phyloP scores from a whole-genome alignment of 2,797 vertebrate genomes.

The Lacerta bilineata region DNA sequence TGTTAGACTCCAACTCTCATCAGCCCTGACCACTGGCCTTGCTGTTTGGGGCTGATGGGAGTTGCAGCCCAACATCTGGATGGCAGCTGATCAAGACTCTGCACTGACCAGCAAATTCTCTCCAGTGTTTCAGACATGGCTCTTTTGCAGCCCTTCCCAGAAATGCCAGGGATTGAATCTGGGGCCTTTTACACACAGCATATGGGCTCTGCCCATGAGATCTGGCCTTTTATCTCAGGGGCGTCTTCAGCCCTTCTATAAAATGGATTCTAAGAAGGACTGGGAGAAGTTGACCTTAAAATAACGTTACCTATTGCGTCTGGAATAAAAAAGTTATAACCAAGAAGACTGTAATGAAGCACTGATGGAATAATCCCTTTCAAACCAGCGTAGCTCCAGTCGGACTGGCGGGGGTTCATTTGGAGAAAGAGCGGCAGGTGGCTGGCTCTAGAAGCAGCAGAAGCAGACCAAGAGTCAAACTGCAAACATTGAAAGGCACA shows the following conservation, averaged over 20 bases:
- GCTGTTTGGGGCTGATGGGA: too few species aligned
- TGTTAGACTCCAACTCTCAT: too few species aligned
- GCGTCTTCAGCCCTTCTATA: not conserved
- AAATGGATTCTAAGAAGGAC: not conserved
- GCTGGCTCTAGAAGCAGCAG: constrained; percentile 80
- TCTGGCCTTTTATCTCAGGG: not conserved
- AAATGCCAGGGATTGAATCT: not conserved
- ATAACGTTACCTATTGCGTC: constrained; percentile 89
- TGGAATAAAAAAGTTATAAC: constrained; percentile 95
- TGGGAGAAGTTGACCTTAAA: rapidly evolving
- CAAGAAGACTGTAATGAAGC: constrained; percentile 92
- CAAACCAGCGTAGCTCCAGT: constrained; percentile 89
- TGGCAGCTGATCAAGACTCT: not conserved
- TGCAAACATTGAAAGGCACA: not conserved
- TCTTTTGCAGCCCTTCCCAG: not conserved
- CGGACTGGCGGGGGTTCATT: constrained; percentile 85
- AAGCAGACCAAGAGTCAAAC: not conserved
- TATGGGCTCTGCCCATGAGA: not conserved
- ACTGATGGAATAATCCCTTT: constrained; percentile 91
- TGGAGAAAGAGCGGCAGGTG: constrained; percentile 87
- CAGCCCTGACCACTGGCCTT: too few species aligned
- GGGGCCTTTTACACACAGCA: not conserved
- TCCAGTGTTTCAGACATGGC: not conserved
- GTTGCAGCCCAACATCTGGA: not conserved
- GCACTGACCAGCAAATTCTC: not conserved